phyloP scores from a whole-genome alignment of 2,113 vertebrate species.

The Chamaetylas fuelleborni region DNA sequence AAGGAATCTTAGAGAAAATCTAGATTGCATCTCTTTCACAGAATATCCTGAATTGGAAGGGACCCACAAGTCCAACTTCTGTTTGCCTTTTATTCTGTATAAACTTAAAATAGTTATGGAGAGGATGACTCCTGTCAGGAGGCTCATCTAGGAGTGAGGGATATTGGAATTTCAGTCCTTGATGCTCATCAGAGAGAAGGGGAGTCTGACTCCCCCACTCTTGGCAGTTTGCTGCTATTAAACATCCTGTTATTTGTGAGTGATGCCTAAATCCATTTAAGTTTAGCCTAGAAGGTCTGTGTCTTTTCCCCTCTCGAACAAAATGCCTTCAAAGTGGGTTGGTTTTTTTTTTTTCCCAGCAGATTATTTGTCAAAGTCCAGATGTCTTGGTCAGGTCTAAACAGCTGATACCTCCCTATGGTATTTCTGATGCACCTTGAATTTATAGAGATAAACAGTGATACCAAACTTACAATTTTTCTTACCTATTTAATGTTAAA shows the following conservation, averaged over 20 bases:
- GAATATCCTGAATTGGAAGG: not conserved
- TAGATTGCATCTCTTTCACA: not conserved
- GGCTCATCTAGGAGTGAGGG: not conserved
- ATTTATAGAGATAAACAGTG: not conserved
- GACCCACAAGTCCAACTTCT: not conserved
- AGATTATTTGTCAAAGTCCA: not conserved
- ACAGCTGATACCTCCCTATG: not conserved
- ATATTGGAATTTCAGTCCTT: not conserved
- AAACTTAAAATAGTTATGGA: not conserved
- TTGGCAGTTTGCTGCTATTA: not conserved
- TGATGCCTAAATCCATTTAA: not conserved
- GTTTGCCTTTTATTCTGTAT: not conserved
- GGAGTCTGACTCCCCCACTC: not conserved
- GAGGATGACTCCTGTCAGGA: not conserved
- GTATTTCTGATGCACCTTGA: not conserved
- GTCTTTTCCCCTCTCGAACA: not conserved
- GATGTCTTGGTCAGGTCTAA: not conserved
- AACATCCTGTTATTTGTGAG: not conserved
- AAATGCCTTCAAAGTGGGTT: not conserved
- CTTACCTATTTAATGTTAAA: not conserved
- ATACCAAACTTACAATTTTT: not conserved
- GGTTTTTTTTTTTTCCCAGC: not conserved
- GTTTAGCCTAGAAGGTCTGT: not conserved
- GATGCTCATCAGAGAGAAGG: not conserved
- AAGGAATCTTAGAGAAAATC: not conserved